phyloP scores from a whole-genome alignment of 2,797 vertebrate genomes.

The Bovichtus diacanthus region DNA sequence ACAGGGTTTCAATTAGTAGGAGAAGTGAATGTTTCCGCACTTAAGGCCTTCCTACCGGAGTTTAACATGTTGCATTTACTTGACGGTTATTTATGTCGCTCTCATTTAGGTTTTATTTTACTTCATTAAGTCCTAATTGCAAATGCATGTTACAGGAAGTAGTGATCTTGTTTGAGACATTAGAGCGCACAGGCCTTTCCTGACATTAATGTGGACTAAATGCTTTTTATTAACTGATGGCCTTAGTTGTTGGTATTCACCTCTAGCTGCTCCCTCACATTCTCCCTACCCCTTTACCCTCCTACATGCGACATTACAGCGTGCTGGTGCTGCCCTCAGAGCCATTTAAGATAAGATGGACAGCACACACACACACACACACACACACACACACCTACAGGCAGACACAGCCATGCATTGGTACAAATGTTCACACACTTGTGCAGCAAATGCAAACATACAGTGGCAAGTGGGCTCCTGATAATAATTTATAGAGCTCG shows the following conservation, averaged over 20 bases:
- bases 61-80: slow-evolving; percentile 23
- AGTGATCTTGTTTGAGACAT: slow-evolving; percentile 8
- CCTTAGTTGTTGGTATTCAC: slow-evolving; percentile 17
- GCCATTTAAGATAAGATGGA: slow-evolving; percentile 57
- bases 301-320: background rate
- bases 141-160: slow-evolving; percentile 29
- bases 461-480: slow-evolving; percentile 63
- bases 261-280: background rate
- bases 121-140: slow-evolving; percentile 45
- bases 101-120: slow-evolving; percentile 39
- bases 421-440: slow-evolving; percentile 20
- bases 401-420: slow-evolving; percentile 18
- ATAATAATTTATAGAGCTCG: slow-evolving; percentile 73
- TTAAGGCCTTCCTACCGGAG: slow-evolving; percentile 5
- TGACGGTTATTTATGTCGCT: slow-evolving; percentile 43
- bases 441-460: slow-evolving; percentile 60
- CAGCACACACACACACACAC: slow-evolving; percentile 14
- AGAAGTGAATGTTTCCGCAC: slow-evolving; percentile 26
- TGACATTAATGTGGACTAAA: slow-evolving; percentile 19
- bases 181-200: background rate
- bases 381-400: too few species aligned
- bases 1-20: slow-evolving; percentile 43
- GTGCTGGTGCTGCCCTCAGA: slow-evolving; percentile 3
- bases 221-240: background rate
- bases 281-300: slow-evolving; percentile 8